A percentile compares a stretch with the other conserved stretches of the same genome.
Conservation (phyloP, 1,140 invertebrate genomes). For the Reticulitermes speratus region DNA sequence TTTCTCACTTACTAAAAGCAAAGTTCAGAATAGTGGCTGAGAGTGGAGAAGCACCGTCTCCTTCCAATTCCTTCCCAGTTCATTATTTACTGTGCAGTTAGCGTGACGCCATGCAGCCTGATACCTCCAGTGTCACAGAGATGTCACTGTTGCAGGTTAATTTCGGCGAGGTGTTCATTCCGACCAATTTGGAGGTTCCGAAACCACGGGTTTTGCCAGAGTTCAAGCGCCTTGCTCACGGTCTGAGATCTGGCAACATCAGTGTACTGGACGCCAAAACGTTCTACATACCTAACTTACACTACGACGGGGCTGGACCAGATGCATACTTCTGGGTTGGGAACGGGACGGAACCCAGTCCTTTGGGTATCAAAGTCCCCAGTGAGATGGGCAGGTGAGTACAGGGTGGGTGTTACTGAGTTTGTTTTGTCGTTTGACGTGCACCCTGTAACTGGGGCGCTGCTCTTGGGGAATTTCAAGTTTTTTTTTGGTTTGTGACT, state of each 20-base stretch:
- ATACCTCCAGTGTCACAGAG: background rate
- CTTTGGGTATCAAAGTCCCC: constrained; percentile 83
- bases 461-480: too few relatives aligned
- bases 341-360: constrained; percentile 74
- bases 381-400: constrained; percentile 75
- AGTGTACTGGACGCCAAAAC: constrained; percentile 89
- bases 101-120: too few relatives aligned
- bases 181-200: constrained; percentile 69
- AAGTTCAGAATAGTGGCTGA: too few relatives aligned
- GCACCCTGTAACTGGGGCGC: too few relatives aligned
- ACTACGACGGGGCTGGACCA: constrained; percentile 86
- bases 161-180: constrained; percentile 81
- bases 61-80: too few relatives aligned
- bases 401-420: too few relatives aligned
- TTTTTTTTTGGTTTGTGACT: too few relatives aligned
- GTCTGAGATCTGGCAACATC: constrained; percentile 85
- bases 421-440: too few relatives aligned
- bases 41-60: too few relatives aligned
- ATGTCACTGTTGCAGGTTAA: constrained; percentile 65
- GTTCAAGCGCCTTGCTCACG: constrained; percentile 81
- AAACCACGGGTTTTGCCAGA: constrained; percentile 74
- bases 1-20: too few relatives aligned
- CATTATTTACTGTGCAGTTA: too few relatives aligned
- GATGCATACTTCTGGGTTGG: constrained; percentile 94
- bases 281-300: constrained; percentile 88